A percentile compares a stretch with the other conserved stretches of the same genome.
phyloP scores from a whole-genome alignment of 2,113 vertebrate species.

The Peromyscus maniculatus region DNA sequence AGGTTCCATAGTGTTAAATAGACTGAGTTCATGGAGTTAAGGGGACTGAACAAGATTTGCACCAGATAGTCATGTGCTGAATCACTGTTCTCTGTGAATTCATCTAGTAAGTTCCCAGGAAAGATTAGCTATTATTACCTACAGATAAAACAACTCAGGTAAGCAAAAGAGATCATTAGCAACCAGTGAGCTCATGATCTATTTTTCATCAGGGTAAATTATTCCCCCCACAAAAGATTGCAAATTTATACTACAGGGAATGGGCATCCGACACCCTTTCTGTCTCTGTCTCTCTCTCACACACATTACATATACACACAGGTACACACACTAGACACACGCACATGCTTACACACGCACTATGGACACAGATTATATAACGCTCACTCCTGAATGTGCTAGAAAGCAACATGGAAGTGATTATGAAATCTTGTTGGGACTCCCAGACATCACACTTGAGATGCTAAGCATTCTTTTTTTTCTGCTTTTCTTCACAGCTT shows the following conservation, averaged over 20 bases:
- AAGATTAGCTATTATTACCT: background rate
- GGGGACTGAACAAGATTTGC: background rate
- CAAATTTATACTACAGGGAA: background rate
- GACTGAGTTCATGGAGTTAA: background rate
- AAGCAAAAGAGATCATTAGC: background rate
- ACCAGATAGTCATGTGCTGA: background rate
- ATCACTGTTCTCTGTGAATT: background rate
- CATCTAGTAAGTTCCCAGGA: background rate
- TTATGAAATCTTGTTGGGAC: background rate
- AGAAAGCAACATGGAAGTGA: constrained; percentile 6
- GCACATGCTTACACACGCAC: background rate
- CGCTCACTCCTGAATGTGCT: background rate
- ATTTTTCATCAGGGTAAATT: constrained; percentile 35
- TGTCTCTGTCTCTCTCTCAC: too few species aligned
- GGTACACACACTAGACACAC: background rate
- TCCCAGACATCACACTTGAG: background rate
- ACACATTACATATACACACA: background rate
- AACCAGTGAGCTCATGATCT: background rate
- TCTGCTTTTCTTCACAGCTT: background rate
- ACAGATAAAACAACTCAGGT: background rate
- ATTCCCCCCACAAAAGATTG: constrained; percentile 28
- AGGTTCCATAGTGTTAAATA: background rate
- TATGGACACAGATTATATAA: background rate
- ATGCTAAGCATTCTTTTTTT: background rate
- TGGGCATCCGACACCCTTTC: background rate